phyloP scores from a whole-genome alignment of 2,113 vertebrate species.

The Nicator chloris region DNA sequence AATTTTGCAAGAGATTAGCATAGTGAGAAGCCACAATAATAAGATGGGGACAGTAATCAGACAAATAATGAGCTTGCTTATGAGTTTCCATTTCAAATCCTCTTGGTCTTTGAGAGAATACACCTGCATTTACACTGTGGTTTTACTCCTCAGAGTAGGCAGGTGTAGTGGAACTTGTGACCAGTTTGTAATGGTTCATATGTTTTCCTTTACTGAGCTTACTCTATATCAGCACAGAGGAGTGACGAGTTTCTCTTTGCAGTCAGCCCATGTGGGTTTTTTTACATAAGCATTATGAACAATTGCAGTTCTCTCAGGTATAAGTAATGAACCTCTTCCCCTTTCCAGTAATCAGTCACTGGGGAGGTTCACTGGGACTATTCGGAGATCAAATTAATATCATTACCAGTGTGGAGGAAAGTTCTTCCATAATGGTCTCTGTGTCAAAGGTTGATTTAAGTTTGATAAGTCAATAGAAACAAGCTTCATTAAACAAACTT shows the following conservation, averaged over 20 bases:
- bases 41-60: background rate
- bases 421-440: background rate
- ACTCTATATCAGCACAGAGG: background rate
- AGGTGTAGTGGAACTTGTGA: background rate
- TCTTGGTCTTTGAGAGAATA: background rate
- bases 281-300: background rate
- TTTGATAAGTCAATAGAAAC: background rate
- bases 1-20: background rate
- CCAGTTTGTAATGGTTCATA: background rate
- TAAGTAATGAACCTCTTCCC: background rate
- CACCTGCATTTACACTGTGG: background rate
- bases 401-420: background rate
- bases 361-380: background rate
- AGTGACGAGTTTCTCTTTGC: background rate
- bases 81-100: background rate
- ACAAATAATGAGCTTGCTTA: background rate
- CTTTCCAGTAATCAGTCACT: background rate
- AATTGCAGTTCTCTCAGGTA: background rate
- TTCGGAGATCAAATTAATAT: background rate
- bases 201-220: background rate
- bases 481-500: background rate
- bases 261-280: background rate
- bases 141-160: background rate
- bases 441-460: background rate
- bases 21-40: background rate